Conservation (phyloP, 2,888 invertebrate species). For the Acutogordius australiensis region DNA sequence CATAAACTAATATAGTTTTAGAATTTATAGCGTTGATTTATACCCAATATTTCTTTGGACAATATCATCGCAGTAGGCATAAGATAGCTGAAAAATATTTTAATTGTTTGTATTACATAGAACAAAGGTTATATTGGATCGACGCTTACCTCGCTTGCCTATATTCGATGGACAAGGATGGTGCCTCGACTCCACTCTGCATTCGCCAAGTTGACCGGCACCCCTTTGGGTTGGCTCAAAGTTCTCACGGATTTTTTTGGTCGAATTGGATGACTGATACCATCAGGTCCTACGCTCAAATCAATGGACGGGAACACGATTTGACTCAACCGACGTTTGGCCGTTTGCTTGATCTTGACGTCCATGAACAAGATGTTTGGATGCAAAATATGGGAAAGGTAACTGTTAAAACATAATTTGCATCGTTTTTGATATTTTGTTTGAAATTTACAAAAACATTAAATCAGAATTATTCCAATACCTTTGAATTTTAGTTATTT, state of each 20-base stretch:
- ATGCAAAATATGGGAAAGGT: not conserved
- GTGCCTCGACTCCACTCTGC: not conserved
- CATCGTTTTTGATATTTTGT: no score
- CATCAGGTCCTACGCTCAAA: not conserved
- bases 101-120: no score
- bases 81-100: no score
- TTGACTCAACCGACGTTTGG: constrained; percentile 17
- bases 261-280: constrained; percentile 7
- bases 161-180: not conserved
- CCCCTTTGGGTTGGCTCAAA: constrained; percentile 1
- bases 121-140: constrained; percentile 5
- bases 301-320: not conserved
- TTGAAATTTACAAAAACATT: no score
- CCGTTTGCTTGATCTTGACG: constrained; percentile 20
- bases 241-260: not conserved
- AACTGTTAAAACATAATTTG: no score
- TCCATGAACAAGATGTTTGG: constrained; percentile 15
- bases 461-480: no score
- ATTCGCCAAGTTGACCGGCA: not conserved
- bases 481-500: no score
- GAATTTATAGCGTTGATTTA: no score
- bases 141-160: not conserved
- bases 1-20: no score
- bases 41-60: no score
- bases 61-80: no score